Evolutionary conservation across 2,888 invertebrate genomes (phyloP).

Genomic region (Ophion ventricosus): DNA sequence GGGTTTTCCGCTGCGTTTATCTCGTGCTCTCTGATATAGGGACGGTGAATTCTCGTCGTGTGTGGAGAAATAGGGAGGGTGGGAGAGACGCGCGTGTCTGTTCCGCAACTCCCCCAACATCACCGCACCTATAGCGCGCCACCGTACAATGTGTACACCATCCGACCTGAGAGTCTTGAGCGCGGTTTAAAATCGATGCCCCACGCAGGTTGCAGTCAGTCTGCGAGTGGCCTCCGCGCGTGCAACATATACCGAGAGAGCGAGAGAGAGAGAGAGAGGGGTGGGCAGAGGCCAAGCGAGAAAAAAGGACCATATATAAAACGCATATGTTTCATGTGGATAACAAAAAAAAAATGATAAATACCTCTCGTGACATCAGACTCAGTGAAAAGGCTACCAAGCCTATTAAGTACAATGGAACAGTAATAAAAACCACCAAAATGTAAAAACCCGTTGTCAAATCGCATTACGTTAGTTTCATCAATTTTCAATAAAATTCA

Average conservation of each 20-base stretch:
- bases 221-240: conserved; percentile 78
- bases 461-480: background rate
- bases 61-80: conserved; percentile 55
- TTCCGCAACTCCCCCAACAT: conserved; percentile 71
- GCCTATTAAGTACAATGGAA: background rate
- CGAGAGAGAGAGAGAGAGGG: background rate
- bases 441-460: background rate
- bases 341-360: conserved; percentile 4
- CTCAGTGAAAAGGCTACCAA: conserved; percentile 8
- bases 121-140: conserved; percentile 64
- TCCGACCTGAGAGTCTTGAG: conserved; percentile 72
- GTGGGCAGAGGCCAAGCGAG: background rate
- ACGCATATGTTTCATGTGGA: background rate
- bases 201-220: conserved; percentile 79
- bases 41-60: conserved; percentile 62
- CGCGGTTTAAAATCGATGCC: conserved; percentile 79
- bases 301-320: background rate
- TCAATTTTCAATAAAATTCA: background rate
- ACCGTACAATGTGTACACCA: conserved; percentile 64
- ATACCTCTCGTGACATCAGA: background rate
- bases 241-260: conserved; percentile 62
- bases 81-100: conserved; percentile 70
- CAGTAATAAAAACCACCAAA: background rate
- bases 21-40: conserved; percentile 55
- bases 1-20: conserved; percentile 50